phyloP scores from a whole-genome alignment of 1,140 invertebrate species.

The Adoxophyes honmai region DNA sequence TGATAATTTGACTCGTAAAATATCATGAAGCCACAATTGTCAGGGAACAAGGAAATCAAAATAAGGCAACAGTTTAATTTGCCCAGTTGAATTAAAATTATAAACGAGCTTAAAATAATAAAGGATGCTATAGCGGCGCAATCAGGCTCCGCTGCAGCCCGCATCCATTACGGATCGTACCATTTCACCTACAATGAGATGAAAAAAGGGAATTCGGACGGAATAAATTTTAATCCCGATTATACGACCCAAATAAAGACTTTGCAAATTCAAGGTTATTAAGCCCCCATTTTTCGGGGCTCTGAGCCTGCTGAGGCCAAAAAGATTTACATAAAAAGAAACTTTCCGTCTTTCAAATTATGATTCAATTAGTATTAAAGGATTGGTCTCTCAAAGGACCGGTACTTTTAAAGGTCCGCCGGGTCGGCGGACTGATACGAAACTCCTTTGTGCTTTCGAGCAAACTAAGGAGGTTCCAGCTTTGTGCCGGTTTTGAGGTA shows the following conservation, averaged over 20 bases:
- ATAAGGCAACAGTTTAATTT: not conserved
- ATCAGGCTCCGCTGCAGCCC: not conserved
- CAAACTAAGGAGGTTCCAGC: constrained; percentile 63
- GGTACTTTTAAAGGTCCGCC: constrained; percentile 64
- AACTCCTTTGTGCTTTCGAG: constrained; percentile 66
- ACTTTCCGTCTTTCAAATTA: constrained; percentile 70
- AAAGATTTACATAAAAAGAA: constrained; percentile 75
- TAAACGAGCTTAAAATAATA: not conserved
- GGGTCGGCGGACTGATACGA: constrained; percentile 48
- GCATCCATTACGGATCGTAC: constrained; percentile 17
- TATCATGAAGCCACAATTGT: not conserved
- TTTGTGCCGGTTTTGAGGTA: constrained; percentile 52
- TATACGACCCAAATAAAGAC: constrained; percentile 40
- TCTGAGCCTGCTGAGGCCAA: constrained; percentile 56
- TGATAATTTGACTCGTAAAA: not conserved
- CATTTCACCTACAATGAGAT: constrained; percentile 14
- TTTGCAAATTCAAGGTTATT: constrained; percentile 62
- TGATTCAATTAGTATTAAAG: constrained; percentile 77
- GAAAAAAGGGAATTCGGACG: constrained; percentile 24
- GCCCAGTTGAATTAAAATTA: not conserved
- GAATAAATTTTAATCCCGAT: constrained; percentile 61
- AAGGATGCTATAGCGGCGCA: not conserved
- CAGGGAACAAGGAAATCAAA: not conserved
- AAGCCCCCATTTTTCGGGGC: constrained; percentile 52
- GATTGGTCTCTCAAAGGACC: constrained; percentile 68